phyloP scores from a whole-genome alignment of 2,888 invertebrate genomes.

The Alsophila aescularia region DNA sequence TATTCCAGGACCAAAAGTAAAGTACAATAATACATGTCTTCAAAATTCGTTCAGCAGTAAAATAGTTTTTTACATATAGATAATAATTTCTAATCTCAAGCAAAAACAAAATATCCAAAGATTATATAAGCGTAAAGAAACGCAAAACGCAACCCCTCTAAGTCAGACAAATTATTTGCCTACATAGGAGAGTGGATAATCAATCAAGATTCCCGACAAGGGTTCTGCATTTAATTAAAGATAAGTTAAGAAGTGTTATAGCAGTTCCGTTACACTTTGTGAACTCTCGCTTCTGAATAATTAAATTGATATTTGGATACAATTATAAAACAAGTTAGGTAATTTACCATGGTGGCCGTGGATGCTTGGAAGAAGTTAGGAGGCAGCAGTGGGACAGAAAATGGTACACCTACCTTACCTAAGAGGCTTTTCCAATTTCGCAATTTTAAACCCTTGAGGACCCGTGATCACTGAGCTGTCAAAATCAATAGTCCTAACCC shows the following conservation, averaged over 20 bases:
- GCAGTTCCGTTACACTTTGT: constrained; percentile 11
- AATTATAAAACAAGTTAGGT: too few relatives aligned
- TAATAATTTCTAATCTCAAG: background rate
- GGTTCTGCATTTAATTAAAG: constrained; percentile 47
- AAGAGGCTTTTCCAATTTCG: background rate
- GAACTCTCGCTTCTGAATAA: constrained; percentile 9
- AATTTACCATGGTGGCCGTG: too few relatives aligned
- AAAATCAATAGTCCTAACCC: constrained; percentile 19
- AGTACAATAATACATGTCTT: too few relatives aligned
- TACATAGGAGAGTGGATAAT: constrained; percentile 32
- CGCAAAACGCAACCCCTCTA: constrained; percentile 6
- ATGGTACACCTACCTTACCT: background rate
- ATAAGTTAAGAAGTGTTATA: constrained; percentile 26
- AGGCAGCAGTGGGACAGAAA: too few relatives aligned
- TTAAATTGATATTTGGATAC: background rate
- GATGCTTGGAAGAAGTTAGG: too few relatives aligned
- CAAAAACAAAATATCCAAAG: constrained; percentile 4
- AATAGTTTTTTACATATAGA: too few relatives aligned
- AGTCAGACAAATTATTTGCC: constrained; percentile 3
- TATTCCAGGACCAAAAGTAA: too few relatives aligned
- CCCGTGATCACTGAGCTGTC: constrained; percentile 16
- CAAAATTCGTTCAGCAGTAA: too few relatives aligned
- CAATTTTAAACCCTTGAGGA: background rate
- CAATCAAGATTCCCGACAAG: constrained; percentile 47
- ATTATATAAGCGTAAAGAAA: constrained; percentile 6